These are phyloP conservation scores for Zaprionus ghesquierei DNA, from an alignment of 1,140 invertebrate species.

Conservation along the genomic window DNA sequence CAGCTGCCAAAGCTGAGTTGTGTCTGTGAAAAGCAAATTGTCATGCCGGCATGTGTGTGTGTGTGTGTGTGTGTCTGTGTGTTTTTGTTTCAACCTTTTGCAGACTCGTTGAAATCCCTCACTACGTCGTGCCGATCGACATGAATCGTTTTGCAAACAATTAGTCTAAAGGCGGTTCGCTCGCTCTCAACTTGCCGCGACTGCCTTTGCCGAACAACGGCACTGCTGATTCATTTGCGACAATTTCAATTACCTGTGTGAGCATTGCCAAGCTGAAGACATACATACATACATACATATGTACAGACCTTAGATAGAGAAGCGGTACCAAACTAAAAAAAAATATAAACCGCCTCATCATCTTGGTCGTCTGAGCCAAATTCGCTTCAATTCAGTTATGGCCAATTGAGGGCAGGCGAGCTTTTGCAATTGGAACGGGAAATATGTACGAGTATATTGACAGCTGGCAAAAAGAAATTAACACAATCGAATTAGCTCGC, in stretches of 20 bases:
- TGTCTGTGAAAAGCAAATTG: background rate
- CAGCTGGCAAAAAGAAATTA: background rate
- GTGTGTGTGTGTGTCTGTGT: background rate
- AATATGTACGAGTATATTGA: background rate
- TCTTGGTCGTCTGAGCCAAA: background rate
- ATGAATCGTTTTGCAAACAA: constrained; percentile 23
- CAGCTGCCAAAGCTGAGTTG: constrained; percentile 44
- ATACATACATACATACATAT: no score
- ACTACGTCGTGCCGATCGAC: background rate
- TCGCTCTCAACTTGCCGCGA: background rate
- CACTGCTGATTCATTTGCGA: constrained; percentile 14
- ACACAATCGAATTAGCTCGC: background rate
- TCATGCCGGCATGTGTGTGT: background rate
- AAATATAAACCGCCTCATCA: background rate
- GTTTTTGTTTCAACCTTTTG: constrained; percentile 5
- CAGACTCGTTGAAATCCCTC: background rate
- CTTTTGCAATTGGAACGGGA: background rate
- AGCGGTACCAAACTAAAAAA: background rate
- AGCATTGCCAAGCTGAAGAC: background rate
- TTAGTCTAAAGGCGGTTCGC: constrained; percentile 13
- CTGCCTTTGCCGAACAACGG: background rate
- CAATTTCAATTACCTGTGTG: constrained; percentile 10
- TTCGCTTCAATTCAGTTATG: background rate
- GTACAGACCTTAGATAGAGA: background rate
- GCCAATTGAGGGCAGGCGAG: constrained; percentile 32